Conservation (phyloP, 2,797 vertebrate species). For the Leptoclinus maculatus region DNA sequence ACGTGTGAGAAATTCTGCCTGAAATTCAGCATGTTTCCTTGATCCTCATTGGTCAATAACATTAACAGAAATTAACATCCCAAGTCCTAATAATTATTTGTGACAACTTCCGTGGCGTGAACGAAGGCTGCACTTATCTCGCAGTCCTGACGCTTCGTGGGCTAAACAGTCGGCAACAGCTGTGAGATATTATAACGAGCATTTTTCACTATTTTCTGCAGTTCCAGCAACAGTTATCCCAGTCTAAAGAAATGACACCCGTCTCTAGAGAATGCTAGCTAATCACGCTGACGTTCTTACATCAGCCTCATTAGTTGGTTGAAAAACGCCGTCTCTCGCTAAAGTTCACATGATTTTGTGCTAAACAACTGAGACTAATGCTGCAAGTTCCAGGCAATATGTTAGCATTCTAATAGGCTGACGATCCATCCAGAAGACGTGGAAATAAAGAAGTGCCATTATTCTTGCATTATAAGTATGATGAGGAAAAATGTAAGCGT, state of each 20-base stretch:
- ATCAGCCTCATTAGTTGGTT: neutral
- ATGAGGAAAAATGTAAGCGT: neutral
- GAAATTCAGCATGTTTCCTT: constrained; percentile 23
- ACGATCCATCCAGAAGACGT: neutral
- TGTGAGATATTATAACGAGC: neutral
- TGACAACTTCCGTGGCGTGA: neutral
- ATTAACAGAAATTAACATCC: neutral
- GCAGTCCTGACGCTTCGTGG: neutral
- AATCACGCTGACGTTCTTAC: neutral
- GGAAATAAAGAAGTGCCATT: neutral
- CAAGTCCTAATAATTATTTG: neutral
- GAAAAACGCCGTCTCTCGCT: neutral
- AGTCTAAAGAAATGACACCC: neutral
- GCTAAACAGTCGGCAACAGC: neutral
- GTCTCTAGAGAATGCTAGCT: neutral
- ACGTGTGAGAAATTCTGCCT: constrained; percentile 4
- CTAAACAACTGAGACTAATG: neutral
- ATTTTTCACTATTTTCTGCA: neutral
- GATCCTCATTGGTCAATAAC: neutral
- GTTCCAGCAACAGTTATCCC: neutral
- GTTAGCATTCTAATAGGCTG: neutral
- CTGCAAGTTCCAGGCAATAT: neutral
- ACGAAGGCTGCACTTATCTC: neutral
- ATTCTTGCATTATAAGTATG: neutral
- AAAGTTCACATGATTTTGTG: neutral